Base-by-base conservation (phyloP, 1,140 invertebrate genomes). In the Danaus plexippus region DNA sequence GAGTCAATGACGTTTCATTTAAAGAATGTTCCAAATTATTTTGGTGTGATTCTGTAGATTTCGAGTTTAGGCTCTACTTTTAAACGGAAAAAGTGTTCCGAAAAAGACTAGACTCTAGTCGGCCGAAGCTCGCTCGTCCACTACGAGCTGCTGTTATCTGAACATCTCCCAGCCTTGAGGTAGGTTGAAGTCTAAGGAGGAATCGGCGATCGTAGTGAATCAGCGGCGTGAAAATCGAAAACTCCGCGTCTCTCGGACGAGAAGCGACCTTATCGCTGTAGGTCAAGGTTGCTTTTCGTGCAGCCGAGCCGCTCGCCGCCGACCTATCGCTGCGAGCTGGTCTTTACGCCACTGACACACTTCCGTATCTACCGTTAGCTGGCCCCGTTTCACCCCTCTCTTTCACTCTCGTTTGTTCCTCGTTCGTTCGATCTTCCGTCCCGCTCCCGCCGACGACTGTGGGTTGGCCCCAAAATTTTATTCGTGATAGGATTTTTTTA, bases 211-310 rank as follows among this genome's bases (percentile, higher is more conserved):
- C 84, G 75, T 80, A 63, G 64, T 77, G 77, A 84, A 81, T 81
- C 82, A 83, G 66, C 77, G 77, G 77, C 78, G 80, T 86, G 83
- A 81, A 86, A 86, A 86, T 80, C 80, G 80, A 86, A 86, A 86
- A 78, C 80, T 70, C 62, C 62, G 49, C 61, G 50, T 15, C 15
- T 32, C 46, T 46, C 54, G 62, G 22, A n/a, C 63, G 46, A 81
- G 53, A 69, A 63, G 51, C 72, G 60, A 77, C 61, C 67, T 62
- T 80, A 80, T 47, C 43, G 44, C 57, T 47, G 18, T 41, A 62
- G 70, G 72, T 80, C 75, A 86, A 86, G 80, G 80, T 84, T 76
- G 79, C 40, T 49, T 71, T 71, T 78, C 52, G 45, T 57, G 57
- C 66, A 49, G 55, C 43, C 43, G 11, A 46, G 6, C 9, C 9